These are phyloP conservation scores for Hetaerina titia DNA, from an alignment of 2,888 invertebrate genomes.

Conservation along the genomic window DNA sequence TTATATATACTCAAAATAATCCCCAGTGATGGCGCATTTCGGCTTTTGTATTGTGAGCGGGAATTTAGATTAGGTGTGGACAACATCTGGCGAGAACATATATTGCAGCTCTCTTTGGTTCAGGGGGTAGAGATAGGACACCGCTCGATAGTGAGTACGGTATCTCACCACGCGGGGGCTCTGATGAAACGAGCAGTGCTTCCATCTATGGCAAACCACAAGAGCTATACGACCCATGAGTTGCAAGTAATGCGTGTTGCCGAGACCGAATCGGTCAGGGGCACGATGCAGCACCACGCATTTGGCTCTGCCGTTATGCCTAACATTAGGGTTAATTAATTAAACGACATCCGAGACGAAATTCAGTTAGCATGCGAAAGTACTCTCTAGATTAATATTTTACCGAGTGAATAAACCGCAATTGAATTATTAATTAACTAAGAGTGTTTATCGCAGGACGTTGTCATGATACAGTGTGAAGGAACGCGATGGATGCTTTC, in stretches of 20 bases:
- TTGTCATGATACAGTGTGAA: not conserved
- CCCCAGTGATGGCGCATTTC: not conserved
- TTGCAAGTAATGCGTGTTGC: constrained; percentile 15
- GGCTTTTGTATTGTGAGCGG: not conserved
- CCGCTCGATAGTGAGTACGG: constrained; percentile 58
- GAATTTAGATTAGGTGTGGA: not conserved
- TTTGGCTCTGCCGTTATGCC: not conserved
- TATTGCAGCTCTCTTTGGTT: not conserved
- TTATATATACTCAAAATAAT: too few species aligned
- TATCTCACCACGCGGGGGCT: constrained; percentile 61
- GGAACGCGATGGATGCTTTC: not conserved
- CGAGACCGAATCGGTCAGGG: not conserved
- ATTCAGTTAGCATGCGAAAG: not conserved
- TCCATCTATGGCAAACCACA: constrained; percentile 58
- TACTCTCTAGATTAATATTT: not conserved
- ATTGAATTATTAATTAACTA: not conserved
- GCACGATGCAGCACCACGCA: not conserved
- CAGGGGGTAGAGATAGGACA: not conserved
- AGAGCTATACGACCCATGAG: constrained; percentile 30
- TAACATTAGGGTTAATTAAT: not conserved
- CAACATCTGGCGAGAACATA: not conserved
- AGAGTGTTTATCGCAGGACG: not conserved
- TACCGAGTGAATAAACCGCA: not conserved
- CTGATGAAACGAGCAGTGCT: constrained; percentile 56
- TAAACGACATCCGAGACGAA: not conserved